phyloP scores from a whole-genome alignment of 2,888 invertebrate genomes.

The Melipona beecheii region DNA sequence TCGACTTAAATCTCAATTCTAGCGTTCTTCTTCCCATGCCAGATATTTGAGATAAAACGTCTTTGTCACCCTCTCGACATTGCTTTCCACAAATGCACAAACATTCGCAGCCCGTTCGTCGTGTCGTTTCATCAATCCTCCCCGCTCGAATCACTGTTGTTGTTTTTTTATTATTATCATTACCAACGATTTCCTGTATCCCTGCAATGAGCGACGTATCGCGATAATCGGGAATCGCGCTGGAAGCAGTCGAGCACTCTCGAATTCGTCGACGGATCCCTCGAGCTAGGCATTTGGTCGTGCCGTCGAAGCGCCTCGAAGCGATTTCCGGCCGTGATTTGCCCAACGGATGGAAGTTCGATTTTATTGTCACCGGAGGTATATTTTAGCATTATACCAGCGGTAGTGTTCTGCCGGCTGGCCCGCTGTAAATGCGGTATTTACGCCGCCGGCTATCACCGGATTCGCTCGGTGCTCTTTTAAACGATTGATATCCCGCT shows the following conservation, averaged over 20 bases:
- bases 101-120: neutral
- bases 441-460: conserved; percentile 28
- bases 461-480: neutral
- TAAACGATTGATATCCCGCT: conserved; percentile 62
- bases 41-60: too few species aligned
- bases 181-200: neutral
- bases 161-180: neutral
- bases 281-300: conserved; percentile 10
- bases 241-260: conserved; percentile 6
- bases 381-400: conserved; percentile 47
- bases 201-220: neutral
- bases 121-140: neutral
- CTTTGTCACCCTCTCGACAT: too few species aligned
- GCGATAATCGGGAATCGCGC: neutral
- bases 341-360: conserved; percentile 26
- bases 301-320: neutral
- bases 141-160: too few species aligned
- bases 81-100: neutral
- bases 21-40: too few species aligned
- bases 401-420: neutral
- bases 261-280: neutral
- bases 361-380: conserved; percentile 46
- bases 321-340: conserved; percentile 27
- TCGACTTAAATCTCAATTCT: too few species aligned
- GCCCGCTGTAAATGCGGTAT: conserved; percentile 38